phyloP scores from a whole-genome alignment of 1,140 invertebrate species.

The Drusus annulatus region DNA sequence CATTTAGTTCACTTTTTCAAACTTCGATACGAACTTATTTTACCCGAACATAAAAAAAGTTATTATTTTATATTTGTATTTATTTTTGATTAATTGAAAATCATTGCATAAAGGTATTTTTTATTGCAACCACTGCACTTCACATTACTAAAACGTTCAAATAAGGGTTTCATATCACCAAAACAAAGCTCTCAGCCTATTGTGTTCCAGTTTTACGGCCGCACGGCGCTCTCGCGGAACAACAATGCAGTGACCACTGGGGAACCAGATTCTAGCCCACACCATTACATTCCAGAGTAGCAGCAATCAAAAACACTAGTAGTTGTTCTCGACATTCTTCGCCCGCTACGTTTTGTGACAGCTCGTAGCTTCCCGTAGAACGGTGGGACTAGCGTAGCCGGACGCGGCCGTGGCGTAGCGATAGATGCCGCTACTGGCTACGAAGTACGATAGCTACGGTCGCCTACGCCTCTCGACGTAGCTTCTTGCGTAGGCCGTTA shows the following conservation, averaged over 20 bases:
- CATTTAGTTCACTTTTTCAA: background rate
- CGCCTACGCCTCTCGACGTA: background rate
- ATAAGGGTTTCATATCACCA: background rate
- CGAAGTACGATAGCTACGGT: background rate
- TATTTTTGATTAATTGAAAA: too few species aligned
- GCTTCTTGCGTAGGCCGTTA: conserved; percentile 12
- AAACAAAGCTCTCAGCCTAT: conserved; percentile 4
- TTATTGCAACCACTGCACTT: background rate
- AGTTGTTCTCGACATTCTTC: background rate
- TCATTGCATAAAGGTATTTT: too few species aligned
- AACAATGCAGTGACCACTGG: background rate
- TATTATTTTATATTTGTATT: background rate
- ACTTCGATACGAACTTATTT: background rate
- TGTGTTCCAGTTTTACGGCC: background rate
- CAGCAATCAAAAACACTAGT: background rate
- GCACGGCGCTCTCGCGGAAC: background rate
- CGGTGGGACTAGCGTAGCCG: background rate
- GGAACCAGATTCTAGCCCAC: background rate
- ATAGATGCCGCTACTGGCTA: conserved; percentile 38
- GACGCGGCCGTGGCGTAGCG: conserved; percentile 19
- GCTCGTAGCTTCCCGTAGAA: background rate
- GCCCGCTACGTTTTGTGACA: background rate
- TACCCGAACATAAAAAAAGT: background rate
- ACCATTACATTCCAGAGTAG: background rate
- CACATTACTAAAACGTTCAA: background rate